Evolutionary conservation across 2,113 vertebrate genomes (phyloP), one percentile per base, ranked within the genome.

Genomic region (Rhinoderma darwinii): DNA sequence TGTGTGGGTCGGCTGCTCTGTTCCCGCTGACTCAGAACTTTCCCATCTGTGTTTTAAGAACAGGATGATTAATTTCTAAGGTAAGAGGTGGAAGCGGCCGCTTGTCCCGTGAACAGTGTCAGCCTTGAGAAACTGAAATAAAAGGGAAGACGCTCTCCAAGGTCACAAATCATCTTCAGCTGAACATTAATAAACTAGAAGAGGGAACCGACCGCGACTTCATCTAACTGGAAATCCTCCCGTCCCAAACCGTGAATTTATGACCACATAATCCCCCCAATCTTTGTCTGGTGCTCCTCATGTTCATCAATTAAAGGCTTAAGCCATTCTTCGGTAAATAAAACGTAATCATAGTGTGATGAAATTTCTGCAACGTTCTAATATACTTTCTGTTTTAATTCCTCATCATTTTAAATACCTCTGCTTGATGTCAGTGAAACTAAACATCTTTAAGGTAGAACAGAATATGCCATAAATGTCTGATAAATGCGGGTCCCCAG

Each of bases 1-100:
- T 79, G 74, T 86, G 84, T 51, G 83, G 72, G 56, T 77, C 44
- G 70, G 39, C 74, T 61, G 73, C 18, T 17, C 32, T 41, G n/a
- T 79, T 84, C 43, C n/a, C 66, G 75, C 84, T 86, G 84, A 86
- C 84, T 86, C 76, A 25, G 75, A 41, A 25, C 56, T 86, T 79
- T 79, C 75, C 84, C 84, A 80, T 86, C 84, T 86, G 84, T 86
- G 84, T 79, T 85, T 68, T 79, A 80, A 61, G 25, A 72, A 35
- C 75, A 56, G 61, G 66, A 80, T 86, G 84, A 86, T 86, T 86
- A 86, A 86, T 86, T 80, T 56, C 59, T 27, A 12, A 51, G 84
- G 84, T 80, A 70, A 47, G 54, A 80, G 76, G 84, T 79, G 59
- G 61, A 50, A 68, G n/a, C 41, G 44, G 30, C 59, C 59, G 30